Conservation (phyloP, 1,140 invertebrate genomes). For the Drosophila equinoxialis region DNA sequence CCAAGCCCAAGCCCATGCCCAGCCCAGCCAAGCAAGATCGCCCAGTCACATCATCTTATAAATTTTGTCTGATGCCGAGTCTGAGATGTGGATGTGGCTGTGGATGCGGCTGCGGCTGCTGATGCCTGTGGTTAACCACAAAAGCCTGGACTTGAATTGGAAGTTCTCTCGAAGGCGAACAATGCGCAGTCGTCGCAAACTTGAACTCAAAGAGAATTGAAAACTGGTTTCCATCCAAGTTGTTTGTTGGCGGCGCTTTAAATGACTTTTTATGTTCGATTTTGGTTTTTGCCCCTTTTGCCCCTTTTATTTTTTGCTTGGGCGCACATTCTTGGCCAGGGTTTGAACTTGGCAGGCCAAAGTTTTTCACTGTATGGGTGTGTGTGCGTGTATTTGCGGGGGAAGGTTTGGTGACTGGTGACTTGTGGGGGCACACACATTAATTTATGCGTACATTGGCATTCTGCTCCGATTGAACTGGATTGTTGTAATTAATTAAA, state of each 20-base stretch:
- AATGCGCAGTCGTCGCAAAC: conserved; percentile 38
- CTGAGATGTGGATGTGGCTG: background rate
- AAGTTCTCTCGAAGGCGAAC: conserved; percentile 39
- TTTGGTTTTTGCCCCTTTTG: conserved; percentile 30
- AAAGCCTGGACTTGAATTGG: conserved; percentile 49
- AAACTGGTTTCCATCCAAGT: conserved; percentile 40
- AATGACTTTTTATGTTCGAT: conserved; percentile 39
- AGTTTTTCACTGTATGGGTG: background rate
- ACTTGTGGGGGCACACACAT: conserved; percentile 19
- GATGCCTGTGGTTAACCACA: conserved; percentile 77
- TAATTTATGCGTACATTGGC: conserved; percentile 75
- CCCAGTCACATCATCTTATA: conserved; percentile 78
- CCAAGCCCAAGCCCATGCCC: background rate
- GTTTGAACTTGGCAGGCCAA: conserved; percentile 39
- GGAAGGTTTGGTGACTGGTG: background rate
- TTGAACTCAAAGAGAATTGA: conserved; percentile 27
- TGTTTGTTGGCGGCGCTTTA: conserved; percentile 3
- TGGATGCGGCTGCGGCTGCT: background rate
- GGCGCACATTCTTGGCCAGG: conserved; percentile 17
- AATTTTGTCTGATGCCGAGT: conserved; percentile 68
- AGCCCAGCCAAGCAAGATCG: background rate
- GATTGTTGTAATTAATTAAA: conserved; percentile 56
- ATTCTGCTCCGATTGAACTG: conserved; percentile 11
- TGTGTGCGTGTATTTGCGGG: conserved; percentile 9
- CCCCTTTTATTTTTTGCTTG: background rate